Percentiles rank a stretch among this genome's conserved stretches.
Evolutionary conservation across 2,888 invertebrate genomes (phyloP).

Genomic region (Iphiclides podalirius): DNA sequence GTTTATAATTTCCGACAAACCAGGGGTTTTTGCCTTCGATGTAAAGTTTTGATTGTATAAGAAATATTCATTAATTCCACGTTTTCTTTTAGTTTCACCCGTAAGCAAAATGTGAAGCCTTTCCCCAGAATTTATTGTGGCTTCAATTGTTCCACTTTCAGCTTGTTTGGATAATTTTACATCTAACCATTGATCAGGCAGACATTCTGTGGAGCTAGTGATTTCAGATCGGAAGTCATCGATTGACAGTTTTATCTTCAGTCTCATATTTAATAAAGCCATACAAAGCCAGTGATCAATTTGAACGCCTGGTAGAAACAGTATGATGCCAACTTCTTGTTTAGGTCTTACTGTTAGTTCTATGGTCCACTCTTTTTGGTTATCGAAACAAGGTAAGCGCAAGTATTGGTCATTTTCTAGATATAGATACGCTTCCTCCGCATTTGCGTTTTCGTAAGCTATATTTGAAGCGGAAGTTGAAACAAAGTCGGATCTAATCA

Average conservation of each 20-base stretch:
- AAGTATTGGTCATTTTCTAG: constrained; percentile 57
- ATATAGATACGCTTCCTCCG: constrained; percentile 58
- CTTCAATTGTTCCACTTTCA: constrained; percentile 58
- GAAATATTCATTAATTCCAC: constrained; percentile 11
- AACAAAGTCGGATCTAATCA: constrained; percentile 36
- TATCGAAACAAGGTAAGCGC: constrained; percentile 58
- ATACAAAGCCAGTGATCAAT: constrained; percentile 52
- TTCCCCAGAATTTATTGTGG: constrained; percentile 57
- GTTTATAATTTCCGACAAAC: neutral
- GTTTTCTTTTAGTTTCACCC: constrained; percentile 32
- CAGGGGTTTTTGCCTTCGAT: neutral
- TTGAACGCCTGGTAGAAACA: constrained; percentile 50
- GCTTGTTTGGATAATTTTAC: constrained; percentile 51
- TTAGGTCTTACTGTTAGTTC: constrained; percentile 61
- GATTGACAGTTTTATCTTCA: constrained; percentile 55
- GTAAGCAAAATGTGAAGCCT: constrained; percentile 52
- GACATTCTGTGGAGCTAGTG: constrained; percentile 55
- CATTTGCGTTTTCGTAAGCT: constrained; percentile 57
- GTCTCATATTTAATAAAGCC: constrained; percentile 54
- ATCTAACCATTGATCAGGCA: constrained; percentile 63
- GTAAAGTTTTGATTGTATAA: neutral
- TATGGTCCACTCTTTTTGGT: constrained; percentile 57
- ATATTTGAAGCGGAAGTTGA: constrained; percentile 58
- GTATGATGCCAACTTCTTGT: constrained; percentile 52
- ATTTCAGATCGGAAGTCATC: constrained; percentile 50